Evolutionary conservation across 2,888 invertebrate species (phyloP), one percentile per base, ranked within the genome.

Genomic region (Rotaria socialis): DNA sequence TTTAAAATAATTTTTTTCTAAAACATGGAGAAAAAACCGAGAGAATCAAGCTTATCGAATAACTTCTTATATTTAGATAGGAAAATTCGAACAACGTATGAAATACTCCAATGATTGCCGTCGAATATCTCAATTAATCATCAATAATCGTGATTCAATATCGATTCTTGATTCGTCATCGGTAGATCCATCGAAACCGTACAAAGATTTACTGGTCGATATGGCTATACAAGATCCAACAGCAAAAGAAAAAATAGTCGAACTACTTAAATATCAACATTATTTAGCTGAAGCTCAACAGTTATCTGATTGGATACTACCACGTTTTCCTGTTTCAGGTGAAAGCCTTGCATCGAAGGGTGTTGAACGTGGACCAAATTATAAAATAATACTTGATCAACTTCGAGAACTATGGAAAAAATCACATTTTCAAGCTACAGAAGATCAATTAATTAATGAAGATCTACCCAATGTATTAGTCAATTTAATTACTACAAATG

Each of bases 101-200:
- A 85, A 67, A 56, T 85, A 85, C 85, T 86, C 86, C 8, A 86
- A 86, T 47, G 86, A 86, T 41, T 85, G 85, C 35, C 85, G 85
- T 41, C 50, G 86, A 43, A 41, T 86, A 43, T 67, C 86, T 10
- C 85, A 86, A 47, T 85, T 86, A 58, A 47, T 86, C 14, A 27
- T 86, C 24, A 52, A 41, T 19, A 56, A 86, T 74, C 85, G 85
- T 35, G 86, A 86, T 56, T 16, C 56, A 35, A 56, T 67, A 19
- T n/a, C 85, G 35, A 47, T 56, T 47, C 35, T 60, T 5, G 67
- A 67, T 67, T 35, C 67, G 0, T 67, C 67, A 16, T 67, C 67
- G 1, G n/a, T 19, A 19, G 67, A 67, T 41, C 35, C 16, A 67
- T 55, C 85, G 8, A 85, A 80, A 85, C 75, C 75, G 19, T 85